Percentiles rank a stretch among this genome's conserved stretches.
These are phyloP conservation scores for Lucilia cuprina DNA, from an alignment of 1,140 invertebrate genomes.

Conservation along the genomic window DNA sequence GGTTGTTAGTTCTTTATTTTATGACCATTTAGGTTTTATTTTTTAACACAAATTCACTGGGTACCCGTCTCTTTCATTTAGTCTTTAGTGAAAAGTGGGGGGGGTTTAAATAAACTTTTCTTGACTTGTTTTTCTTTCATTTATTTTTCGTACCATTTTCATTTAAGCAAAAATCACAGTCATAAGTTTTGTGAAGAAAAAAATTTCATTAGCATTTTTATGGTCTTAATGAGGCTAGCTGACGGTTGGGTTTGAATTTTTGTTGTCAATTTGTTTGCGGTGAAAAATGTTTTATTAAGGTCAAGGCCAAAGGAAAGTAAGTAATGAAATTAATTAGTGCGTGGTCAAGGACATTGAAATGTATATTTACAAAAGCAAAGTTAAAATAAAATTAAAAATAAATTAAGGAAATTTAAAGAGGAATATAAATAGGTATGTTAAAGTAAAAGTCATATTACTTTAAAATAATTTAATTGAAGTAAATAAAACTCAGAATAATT, in stretches of 20 bases:
- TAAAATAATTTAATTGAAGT: no score
- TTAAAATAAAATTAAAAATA: not conserved
- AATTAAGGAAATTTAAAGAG: not conserved
- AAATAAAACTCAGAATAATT: no score
- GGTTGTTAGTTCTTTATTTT: not conserved
- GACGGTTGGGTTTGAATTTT: not conserved
- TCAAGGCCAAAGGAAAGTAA: not conserved
- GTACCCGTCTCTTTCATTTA: not conserved
- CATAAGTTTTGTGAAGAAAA: slow-evolving; percentile 17
- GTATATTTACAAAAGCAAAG: not conserved
- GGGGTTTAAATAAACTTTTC: not conserved
- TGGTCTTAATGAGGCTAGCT: not conserved
- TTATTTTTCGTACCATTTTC: not conserved
- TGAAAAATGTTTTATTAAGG: not conserved
- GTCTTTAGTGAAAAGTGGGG: not conserved
- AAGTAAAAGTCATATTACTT: not conserved
- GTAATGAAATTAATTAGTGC: not conserved
- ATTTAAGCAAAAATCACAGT: not conserved
- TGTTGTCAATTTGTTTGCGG: not conserved
- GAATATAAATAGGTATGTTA: not conserved
- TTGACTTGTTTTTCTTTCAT: not conserved
- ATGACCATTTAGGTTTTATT: not conserved
- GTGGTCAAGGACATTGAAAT: not conserved
- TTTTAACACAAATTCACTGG: not conserved
- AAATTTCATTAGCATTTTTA: slow-evolving; percentile 23